Base-by-base conservation (phyloP, 1,140 invertebrate genomes). In the Phymorhynchus buccinoides region DNA sequence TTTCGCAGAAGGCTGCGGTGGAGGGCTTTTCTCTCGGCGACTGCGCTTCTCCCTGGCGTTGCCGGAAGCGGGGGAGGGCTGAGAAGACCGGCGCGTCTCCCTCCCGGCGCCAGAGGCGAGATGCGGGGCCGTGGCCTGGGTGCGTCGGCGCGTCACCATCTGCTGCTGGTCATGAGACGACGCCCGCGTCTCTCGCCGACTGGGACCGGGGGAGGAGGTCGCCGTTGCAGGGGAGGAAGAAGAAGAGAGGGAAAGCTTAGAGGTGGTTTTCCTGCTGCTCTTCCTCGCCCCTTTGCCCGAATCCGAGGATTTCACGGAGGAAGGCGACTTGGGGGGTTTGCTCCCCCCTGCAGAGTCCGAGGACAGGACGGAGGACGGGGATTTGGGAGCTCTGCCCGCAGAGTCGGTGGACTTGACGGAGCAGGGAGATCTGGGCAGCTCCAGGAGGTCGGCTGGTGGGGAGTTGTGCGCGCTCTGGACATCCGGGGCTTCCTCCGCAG, bases 11-110 rank as follows among this genome's bases (percentile, higher is more conserved):
- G n/a, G n/a, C n/a, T n/a, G n/a, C n/a, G n/a, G n/a, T 30, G 80
- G 75, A 1, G 84, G 86, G 42, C 84, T 85, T 37, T 83, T 85
- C 27, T 87, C 86, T 2, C 84, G 80, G 32, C 80, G 71, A 48
- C 81, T 87, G 73, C 84, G 81, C 1, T 56, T 87, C 39, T 79
- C 80, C 71, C 80, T 79, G 4, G 30, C 84, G n/a, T n/a, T n/a
- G n/a, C n/a, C n/a, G 16, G 62, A 37, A 16, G 84, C 41, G 7
- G 80, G n/a, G 22, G 84, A n/a, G 22, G 84, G 30, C 9, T 79
- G 48, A 9, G 52, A 39, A 18, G 48, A 66, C 32, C 80, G 42
- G 27, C 86, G 79, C 2, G 71, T 52, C 32, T 85, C 84, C 16
- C 84, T 18, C 41, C 35, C 80, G 3, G 80, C 18, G n/a, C n/a